These are phyloP conservation scores for Callipepla squamata DNA, from an alignment of 2,113 vertebrate genomes.

Conservation along the genomic window DNA sequence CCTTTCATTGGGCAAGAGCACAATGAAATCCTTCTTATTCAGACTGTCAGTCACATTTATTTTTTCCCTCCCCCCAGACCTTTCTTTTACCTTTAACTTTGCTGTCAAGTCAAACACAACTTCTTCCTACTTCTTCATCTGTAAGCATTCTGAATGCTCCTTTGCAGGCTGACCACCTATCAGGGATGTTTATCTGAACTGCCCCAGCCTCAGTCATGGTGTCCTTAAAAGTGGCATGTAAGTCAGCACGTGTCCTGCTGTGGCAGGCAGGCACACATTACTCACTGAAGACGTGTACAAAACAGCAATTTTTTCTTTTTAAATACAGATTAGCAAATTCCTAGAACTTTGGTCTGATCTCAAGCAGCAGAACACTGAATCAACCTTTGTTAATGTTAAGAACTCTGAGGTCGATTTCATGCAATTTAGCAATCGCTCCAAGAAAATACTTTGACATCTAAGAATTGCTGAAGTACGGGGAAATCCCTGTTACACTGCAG, in stretches of 20 bases:
- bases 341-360: not conserved
- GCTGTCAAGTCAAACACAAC: not conserved
- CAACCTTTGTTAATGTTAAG: not conserved
- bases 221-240: not conserved
- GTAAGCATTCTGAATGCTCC: not conserved
- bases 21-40: not conserved
- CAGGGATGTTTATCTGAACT: not conserved
- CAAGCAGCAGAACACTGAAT: not conserved
- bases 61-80: not conserved
- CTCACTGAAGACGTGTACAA: not conserved
- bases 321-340: not conserved
- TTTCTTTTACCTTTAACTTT: not conserved
- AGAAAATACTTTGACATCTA: not conserved
- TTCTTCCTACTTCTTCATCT: not conserved
- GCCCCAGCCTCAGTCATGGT: rapidly evolving
- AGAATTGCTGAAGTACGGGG: too few relatives aligned
- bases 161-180: not conserved
- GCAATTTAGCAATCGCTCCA: not conserved
- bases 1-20: not conserved
- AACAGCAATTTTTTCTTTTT: constrained; percentile 11
- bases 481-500: not conserved
- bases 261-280: not conserved
- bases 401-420: not conserved
- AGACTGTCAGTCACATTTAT: not conserved
- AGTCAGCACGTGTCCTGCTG: not conserved